These are phyloP conservation scores for Pluvialis apricaria DNA, from an alignment of 2,113 vertebrate species.

Conservation along the genomic window DNA sequence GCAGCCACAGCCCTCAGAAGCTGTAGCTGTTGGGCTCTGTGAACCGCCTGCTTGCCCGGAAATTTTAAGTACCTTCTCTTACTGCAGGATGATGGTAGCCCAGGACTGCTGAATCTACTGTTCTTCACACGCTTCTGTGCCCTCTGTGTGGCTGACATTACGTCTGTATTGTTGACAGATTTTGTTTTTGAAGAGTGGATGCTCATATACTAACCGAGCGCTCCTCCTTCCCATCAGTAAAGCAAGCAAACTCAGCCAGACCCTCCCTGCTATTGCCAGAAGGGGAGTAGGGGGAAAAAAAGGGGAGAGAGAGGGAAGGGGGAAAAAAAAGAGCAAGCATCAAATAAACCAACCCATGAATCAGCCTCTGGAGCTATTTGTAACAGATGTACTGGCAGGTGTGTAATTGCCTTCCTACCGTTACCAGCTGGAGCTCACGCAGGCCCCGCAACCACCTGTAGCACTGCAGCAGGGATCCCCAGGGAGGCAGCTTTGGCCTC, in stretches of 20 bases:
- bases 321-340: background rate
- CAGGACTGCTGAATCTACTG: background rate
- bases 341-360: background rate
- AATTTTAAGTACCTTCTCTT: background rate
- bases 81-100: background rate
- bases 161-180: background rate
- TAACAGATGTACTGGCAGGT: background rate
- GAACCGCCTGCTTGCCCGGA: background rate
- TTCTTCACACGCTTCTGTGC: fast-evolving
- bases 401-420: background rate
- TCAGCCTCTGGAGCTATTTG: background rate
- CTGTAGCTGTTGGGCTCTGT: background rate
- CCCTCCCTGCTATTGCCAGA: background rate
- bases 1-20: background rate
- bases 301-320: no score
- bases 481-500: background rate
- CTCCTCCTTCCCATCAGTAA: background rate
- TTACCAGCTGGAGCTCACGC: background rate
- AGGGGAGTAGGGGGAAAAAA: background rate
- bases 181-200: background rate
- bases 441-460: background rate
- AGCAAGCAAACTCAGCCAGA: background rate
- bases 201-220: background rate
- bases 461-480: background rate
- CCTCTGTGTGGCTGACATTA: background rate